Conservation (phyloP, 2,797 vertebrate genomes). For the Chromis chromis region DNA sequence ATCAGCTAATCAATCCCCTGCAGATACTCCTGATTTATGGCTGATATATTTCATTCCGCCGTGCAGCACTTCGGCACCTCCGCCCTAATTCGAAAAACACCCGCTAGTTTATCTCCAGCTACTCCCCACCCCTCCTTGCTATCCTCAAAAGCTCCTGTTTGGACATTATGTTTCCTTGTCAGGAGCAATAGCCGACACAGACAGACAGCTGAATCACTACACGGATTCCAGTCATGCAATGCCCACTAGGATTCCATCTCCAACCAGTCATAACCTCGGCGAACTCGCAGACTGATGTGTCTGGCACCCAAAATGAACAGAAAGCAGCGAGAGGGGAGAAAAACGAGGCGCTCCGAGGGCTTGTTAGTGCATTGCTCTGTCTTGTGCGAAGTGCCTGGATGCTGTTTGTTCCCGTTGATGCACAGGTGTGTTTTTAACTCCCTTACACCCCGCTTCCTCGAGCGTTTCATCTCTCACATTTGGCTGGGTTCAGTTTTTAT, state of each 20-base stretch:
- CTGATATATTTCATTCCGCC: slow-evolving; percentile 1
- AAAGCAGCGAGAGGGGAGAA: slow-evolving; percentile 48
- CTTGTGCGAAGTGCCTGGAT: slow-evolving; percentile 36
- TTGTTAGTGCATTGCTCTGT: slow-evolving; percentile 67
- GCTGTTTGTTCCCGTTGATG: slow-evolving; percentile 28
- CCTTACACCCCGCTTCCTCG: slow-evolving; percentile 2
- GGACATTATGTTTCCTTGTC: slow-evolving; percentile 40
- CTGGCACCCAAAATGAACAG: slow-evolving; percentile 58
- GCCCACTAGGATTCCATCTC: slow-evolving; percentile 58
- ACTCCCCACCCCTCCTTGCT: neutral
- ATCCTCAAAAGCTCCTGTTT: slow-evolving; percentile 7
- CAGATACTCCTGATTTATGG: slow-evolving; percentile 20
- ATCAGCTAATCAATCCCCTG: slow-evolving; percentile 11
- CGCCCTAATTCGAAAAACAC: slow-evolving; percentile 11
- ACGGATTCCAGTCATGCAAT: slow-evolving; percentile 56
- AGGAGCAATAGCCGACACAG: slow-evolving; percentile 24
- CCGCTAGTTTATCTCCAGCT: neutral
- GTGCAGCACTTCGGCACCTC: slow-evolving; percentile 2
- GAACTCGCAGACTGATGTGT: slow-evolving; percentile 52
- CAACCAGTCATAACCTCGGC: slow-evolving; percentile 44
- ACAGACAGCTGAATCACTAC: slow-evolving; percentile 30
- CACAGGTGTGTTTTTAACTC: slow-evolving; percentile 39
- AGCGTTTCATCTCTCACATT: slow-evolving; percentile 48
- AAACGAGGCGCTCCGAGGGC: slow-evolving; percentile 56
- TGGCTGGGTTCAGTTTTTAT: slow-evolving; percentile 49